phyloP scores from a whole-genome alignment of 2,797 vertebrate species.

The Simalia tracyae region DNA sequence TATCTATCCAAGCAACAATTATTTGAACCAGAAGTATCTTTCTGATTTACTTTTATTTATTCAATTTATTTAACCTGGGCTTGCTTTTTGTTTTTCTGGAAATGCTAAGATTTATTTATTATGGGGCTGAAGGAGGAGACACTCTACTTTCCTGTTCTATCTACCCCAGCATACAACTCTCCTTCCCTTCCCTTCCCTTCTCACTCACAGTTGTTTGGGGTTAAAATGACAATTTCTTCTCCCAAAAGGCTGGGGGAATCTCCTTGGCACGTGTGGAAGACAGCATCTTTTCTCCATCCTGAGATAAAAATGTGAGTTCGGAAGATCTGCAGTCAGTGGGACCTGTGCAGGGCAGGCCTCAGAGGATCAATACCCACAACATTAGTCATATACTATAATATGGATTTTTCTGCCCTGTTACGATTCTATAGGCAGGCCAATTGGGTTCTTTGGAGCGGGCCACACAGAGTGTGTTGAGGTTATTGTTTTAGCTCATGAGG shows the following conservation, averaged over 20 bases:
- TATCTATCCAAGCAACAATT: neutral
- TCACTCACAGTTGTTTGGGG: no score
- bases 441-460: neutral
- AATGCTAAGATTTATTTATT: no score
- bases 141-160: neutral
- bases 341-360: neutral
- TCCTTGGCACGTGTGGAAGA: no score
- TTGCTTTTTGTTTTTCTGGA: neutral
- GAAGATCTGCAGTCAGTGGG: neutral
- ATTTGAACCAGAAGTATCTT: neutral
- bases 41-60: neutral
- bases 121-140: neutral
- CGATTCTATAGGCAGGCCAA: neutral
- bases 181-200: no score
- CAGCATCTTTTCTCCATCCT: neutral
- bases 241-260: no score
- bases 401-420: neutral
- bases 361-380: neutral
- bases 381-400: neutral
- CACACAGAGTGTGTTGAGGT: neutral
- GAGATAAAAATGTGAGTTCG: neutral
- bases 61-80: neutral
- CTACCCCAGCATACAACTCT: no score
- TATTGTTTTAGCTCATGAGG: slow-evolving; percentile 31
- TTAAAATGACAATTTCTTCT: no score